Conservation (phyloP, 2,888 invertebrate genomes). For the Pseudoips prasinana region DNA sequence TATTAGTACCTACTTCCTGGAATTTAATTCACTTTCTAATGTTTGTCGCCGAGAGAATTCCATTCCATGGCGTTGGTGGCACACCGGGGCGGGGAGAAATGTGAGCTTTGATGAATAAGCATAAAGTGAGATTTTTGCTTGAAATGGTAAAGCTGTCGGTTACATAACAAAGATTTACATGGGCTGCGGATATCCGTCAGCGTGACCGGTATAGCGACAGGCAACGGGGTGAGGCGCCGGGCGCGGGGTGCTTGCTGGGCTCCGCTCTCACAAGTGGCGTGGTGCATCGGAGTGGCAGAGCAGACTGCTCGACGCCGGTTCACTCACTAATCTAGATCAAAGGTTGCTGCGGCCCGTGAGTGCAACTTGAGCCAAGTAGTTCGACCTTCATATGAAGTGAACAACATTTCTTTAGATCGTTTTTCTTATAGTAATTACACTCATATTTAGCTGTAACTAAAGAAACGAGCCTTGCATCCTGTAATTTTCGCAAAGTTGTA, state of each 20-base stretch:
- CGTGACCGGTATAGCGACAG: neutral
- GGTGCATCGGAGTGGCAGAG: conserved; percentile 16
- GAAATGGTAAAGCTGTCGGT: conserved; percentile 9
- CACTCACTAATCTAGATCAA: conserved; percentile 30
- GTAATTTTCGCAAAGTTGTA: too few species aligned
- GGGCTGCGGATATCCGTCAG: conserved; percentile 9
- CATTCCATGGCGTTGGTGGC: neutral
- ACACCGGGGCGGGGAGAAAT: neutral
- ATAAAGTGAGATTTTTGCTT: conserved; percentile 5
- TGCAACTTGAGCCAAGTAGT: conserved; percentile 34
- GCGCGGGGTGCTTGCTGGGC: conserved; percentile 7
- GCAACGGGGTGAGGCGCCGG: conserved; percentile 4
- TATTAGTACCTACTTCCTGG: conserved; percentile 37
- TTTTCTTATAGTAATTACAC: too few species aligned
- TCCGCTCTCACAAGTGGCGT: conserved; percentile 10
- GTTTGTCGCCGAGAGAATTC: conserved; percentile 12
- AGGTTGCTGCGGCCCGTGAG: conserved; percentile 19
- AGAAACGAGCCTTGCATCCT: too few species aligned
- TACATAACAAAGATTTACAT: conserved; percentile 28
- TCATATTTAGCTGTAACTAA: too few species aligned
- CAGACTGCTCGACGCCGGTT: conserved; percentile 21
- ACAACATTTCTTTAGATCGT: conserved; percentile 16
- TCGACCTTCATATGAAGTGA: conserved; percentile 17
- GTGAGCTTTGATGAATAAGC: conserved; percentile 3
- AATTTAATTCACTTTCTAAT: conserved; percentile 41